These are phyloP conservation scores for Gonioctena quinquepunctata DNA, from an alignment of 1,140 invertebrate species.

Conservation along the genomic window DNA sequence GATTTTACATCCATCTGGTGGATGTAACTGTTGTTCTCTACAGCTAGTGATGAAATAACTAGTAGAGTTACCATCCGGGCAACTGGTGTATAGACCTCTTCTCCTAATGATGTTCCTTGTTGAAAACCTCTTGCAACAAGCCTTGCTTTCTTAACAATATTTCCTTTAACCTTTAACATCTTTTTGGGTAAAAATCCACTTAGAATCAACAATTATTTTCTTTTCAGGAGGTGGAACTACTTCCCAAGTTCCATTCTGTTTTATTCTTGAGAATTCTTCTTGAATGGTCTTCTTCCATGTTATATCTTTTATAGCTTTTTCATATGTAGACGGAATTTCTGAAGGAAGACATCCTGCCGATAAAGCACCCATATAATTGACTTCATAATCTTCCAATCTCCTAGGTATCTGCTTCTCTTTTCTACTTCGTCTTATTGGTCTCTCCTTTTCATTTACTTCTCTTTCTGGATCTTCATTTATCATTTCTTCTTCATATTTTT, in stretches of 20 bases:
- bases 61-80: not conserved
- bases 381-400: no score
- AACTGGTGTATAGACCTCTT: not conserved
- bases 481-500: no score
- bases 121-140: not conserved
- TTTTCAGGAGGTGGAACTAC: not conserved
- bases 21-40: not conserved
- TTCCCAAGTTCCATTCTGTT: not conserved
- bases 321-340: no score
- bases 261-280: not conserved
- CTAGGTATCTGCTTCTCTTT: no score
- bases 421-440: no score
- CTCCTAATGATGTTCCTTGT: not conserved
- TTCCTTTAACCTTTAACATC: not conserved
- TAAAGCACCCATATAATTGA: no score
- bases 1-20: not conserved
- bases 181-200: not conserved
- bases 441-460: no score
- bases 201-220: not conserved
- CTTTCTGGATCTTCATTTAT: no score
- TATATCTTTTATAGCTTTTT: no score
- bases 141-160: not conserved
- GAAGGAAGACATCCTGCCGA: no score
- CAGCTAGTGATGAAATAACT: not conserved
- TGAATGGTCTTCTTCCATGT: not conserved